Base-by-base conservation (phyloP, 2,797 vertebrate genomes). In the Sylvilagus floridanus region DNA sequence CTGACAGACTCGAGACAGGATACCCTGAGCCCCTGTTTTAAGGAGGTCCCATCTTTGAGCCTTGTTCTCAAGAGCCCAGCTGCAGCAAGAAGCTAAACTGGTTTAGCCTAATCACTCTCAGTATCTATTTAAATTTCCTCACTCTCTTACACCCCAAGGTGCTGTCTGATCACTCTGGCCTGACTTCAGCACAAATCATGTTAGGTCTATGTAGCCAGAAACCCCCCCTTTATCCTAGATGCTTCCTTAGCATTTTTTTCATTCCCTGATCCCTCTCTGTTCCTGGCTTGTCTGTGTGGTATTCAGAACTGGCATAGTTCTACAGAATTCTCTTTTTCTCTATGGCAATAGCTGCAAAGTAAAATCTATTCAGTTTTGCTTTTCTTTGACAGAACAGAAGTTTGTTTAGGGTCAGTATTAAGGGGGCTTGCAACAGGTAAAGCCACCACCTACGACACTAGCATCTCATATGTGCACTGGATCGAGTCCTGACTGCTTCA, bases 331-430 rank as follows among this genome's bases (percentile, higher is more conserved):
- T 89, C 19, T 32, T 78, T 85, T n/a, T 17, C 24, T 2, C 28
- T 24, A 90, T 1, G 90, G 28, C n/a, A 85, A 47, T 30, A 90
- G 28, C 57, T 66, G 16, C 28, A 47, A 11, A 76, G 17, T 71
- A 71, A 47, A 78, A 62, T 73, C 30, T 32, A 32, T 65, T 32
- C 32, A 71, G 28, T 26, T 76, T 42, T 63, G 47, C 13, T 79
- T 90, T 94, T 66, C 79, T 84, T 10, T 14, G 16, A 32, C 17
- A 73, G 42, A 90, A 93, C 4, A 16, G 35, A 81, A 95, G 32
- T 88, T 86, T 66, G 19, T 85, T 54, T 76, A 11, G 6, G 91
- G 84, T 91, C 52, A 88, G 32, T 63, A 84, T 88, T 52, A 50
- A 94, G 42, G 42, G 42, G 42, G 42, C 42, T 47, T 47, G 42